Evolutionary conservation across 2,113 vertebrate genomes (phyloP).

Genomic region (Tympanuchus pallidicinctus): DNA sequence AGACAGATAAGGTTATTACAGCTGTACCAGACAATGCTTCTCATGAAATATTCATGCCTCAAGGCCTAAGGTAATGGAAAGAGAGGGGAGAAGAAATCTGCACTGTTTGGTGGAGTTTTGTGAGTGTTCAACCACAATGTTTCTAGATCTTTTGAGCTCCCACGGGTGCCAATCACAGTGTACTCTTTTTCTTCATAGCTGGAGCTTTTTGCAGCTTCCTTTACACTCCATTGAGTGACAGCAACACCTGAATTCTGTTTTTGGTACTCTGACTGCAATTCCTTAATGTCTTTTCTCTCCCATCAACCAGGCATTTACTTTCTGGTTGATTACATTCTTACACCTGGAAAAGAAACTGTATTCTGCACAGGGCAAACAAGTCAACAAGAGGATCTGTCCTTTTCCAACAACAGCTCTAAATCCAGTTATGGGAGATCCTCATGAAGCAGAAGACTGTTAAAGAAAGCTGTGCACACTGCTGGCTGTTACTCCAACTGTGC

Average conservation of each 20-base stretch:
- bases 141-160: background rate
- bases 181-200: background rate
- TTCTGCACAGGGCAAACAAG: background rate
- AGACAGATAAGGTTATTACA: accelerated
- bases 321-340: background rate
- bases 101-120: background rate
- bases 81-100: background rate
- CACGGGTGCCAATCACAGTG: background rate
- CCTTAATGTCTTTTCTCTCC: background rate
- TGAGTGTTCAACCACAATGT: accelerated
- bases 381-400: background rate
- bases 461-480: background rate
- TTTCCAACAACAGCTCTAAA: background rate
- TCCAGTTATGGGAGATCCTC: background rate
- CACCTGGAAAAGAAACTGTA: accelerated
- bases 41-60: background rate
- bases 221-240: background rate
- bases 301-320: background rate
- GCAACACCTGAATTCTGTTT: background rate
- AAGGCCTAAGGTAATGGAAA: too few species aligned
- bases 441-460: background rate
- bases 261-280: too few species aligned
- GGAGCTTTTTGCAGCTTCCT: background rate
- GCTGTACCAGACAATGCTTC: background rate
- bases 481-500: background rate